Conservation (phyloP, 2,888 invertebrate species). For the Drosophila paranaensis region DNA sequence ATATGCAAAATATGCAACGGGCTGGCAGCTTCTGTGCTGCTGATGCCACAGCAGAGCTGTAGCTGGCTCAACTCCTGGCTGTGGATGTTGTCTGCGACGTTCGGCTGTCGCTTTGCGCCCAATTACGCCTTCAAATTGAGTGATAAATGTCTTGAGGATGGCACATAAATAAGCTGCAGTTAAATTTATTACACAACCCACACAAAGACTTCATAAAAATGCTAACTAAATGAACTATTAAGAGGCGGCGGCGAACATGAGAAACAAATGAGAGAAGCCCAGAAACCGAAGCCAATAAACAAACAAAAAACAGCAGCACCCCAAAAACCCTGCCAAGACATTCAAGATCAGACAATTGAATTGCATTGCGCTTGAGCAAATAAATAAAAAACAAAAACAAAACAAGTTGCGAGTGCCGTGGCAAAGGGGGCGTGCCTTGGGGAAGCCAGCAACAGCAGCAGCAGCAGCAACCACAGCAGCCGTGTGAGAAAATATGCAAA, state of each 20-base stretch:
- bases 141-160: conserved; percentile 80
- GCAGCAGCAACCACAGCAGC: conserved; percentile 35
- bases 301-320: conserved; percentile 6
- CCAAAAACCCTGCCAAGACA: conserved; percentile 40
- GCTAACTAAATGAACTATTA: conserved; percentile 81
- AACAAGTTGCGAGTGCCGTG: conserved; percentile 47
- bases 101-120: conserved; percentile 79
- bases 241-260: conserved; percentile 76
- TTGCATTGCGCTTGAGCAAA: conserved; percentile 60
- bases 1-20: conserved; percentile 79
- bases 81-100: conserved; percentile 15
- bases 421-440: neutral
- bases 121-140: conserved; percentile 81
- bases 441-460: conserved; percentile 36
- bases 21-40: conserved; percentile 51
- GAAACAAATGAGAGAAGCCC: conserved; percentile 47
- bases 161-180: conserved; percentile 80
- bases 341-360: conserved; percentile 68
- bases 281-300: conserved; percentile 45
- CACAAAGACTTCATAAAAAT: conserved; percentile 82
- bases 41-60: conserved; percentile 36
- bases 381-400: conserved; percentile 18
- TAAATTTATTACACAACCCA: conserved; percentile 82
- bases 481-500: conserved; percentile 82
- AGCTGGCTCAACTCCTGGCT: conserved; percentile 4